A percentile compares a stretch with the other conserved stretches of the same genome.
These are phyloP conservation scores for Saccostrea echinata DNA, from an alignment of 1,140 invertebrate genomes.

Conservation along the genomic window DNA sequence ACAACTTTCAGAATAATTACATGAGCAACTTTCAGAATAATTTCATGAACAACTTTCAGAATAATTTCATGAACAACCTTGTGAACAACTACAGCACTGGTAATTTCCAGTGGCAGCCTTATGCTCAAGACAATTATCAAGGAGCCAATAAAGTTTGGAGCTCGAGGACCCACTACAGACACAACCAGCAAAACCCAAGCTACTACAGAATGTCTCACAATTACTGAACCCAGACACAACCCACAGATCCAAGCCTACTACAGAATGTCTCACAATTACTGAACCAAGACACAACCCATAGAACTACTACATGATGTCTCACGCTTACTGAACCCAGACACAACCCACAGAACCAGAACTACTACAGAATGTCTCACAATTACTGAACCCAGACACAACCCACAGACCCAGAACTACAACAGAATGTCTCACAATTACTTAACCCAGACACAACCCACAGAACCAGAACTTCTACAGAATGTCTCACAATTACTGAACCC, in stretches of 20 bases:
- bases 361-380: neutral
- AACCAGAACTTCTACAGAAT: too few species aligned
- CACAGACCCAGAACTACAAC: too few species aligned
- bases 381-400: neutral
- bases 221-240: neutral
- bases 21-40: conserved; percentile 37
- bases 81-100: conserved; percentile 9
- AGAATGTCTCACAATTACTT: too few species aligned
- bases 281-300: neutral
- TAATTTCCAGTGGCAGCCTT: conserved; percentile 52
- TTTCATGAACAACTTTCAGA: neutral
- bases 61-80: neutral
- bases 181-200: neutral
- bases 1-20: neutral
- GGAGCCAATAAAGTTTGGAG: neutral
- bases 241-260: neutral
- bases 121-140: conserved; percentile 45
- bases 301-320: neutral
- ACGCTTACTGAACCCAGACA: neutral
- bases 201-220: conserved; percentile 31
- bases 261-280: conserved; percentile 15
- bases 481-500: too few species aligned
- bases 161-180: neutral
- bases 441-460: too few species aligned
- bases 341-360: too few species aligned